These are phyloP conservation scores for Paratilapia polleni DNA, from an alignment of 2,113 vertebrate species.

Conservation along the genomic window DNA sequence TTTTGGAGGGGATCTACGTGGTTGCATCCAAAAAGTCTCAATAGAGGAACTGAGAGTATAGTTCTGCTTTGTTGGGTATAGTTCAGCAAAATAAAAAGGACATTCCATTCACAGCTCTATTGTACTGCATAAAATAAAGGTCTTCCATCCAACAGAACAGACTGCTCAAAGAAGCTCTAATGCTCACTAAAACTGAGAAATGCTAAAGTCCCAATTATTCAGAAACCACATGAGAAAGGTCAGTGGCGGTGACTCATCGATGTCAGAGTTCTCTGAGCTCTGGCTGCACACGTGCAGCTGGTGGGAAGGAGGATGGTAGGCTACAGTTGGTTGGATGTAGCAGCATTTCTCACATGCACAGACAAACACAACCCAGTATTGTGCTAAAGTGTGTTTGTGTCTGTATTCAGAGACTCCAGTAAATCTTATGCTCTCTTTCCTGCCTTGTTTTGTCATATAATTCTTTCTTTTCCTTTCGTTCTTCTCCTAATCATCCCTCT, in stretches of 20 bases:
- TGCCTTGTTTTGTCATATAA: not conserved
- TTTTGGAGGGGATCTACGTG: constrained; percentile 3
- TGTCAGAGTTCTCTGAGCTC: constrained; percentile 41
- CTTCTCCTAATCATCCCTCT: not conserved
- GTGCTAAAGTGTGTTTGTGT: constrained; percentile 35
- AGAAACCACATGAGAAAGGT: constrained; percentile 71
- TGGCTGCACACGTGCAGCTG: constrained; percentile 23
- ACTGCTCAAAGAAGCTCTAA: constrained; percentile 23
- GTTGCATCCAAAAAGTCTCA: constrained; percentile 26
- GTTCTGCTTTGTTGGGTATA: constrained; percentile 37
- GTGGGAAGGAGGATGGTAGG: constrained; percentile 56
- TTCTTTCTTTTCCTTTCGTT: not conserved
- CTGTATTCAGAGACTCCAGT: constrained; percentile 6
- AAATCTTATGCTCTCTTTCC: not conserved
- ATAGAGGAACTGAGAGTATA: not conserved
- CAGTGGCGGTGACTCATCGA: constrained; percentile 67
- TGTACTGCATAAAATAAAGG: constrained; percentile 16
- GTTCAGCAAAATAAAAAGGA: constrained; percentile 40
- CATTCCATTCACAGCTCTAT: constrained; percentile 50
- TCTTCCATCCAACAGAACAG: constrained; percentile 18
- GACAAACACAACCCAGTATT: constrained; percentile 2
- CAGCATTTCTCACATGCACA: constrained; percentile 36
- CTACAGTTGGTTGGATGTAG: constrained; percentile 29
- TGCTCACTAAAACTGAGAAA: constrained; percentile 27
- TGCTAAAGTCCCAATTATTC: constrained; percentile 57